phyloP scores from a whole-genome alignment of 2,797 vertebrate species.

The Parotocinclus haroldoi region DNA sequence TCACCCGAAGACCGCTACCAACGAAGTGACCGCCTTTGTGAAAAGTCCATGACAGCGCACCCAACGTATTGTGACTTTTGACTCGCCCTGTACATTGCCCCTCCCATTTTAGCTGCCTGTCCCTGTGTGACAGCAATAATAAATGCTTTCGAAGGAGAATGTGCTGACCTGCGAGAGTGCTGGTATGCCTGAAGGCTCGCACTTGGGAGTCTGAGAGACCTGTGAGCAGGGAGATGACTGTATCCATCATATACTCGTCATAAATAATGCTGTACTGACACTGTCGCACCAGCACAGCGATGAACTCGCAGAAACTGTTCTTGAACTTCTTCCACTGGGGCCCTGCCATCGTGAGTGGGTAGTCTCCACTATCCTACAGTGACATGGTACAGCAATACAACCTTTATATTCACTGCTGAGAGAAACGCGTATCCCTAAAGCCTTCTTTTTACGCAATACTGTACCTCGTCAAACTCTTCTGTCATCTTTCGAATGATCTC shows the following conservation, averaged over 20 bases:
- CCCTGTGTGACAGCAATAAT: no score
- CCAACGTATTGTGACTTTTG: no score
- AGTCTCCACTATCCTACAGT: conserved; percentile 96
- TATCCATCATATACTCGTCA: conserved; percentile 99
- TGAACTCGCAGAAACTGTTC: conserved; percentile 99
- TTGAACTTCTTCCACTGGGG: conserved; percentile 99
- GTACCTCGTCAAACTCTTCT: conserved; percentile 98
- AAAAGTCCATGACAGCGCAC: no score
- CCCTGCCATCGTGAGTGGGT: conserved; percentile 96
- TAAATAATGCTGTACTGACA: conserved; percentile 99
- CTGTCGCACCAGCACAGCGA: conserved; percentile 93
- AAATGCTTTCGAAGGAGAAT: background rate
- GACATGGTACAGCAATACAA: conserved; percentile 20
- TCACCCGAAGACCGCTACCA: no score
- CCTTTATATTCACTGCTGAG: background rate
- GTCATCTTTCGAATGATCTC: conserved; percentile 99
- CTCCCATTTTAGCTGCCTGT: no score
- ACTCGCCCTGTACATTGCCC: no score
- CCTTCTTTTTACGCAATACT: background rate
- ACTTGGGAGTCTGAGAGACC: conserved; percentile 98
- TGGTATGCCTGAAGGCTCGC: conserved; percentile 98
- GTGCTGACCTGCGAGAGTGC: conserved; percentile 91
- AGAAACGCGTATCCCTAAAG: background rate
- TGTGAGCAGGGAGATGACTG: conserved; percentile 97
- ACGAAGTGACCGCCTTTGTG: no score